Evolutionary conservation across 2,797 vertebrate species (phyloP).

Genomic region (Thripadectes ignobilis): DNA sequence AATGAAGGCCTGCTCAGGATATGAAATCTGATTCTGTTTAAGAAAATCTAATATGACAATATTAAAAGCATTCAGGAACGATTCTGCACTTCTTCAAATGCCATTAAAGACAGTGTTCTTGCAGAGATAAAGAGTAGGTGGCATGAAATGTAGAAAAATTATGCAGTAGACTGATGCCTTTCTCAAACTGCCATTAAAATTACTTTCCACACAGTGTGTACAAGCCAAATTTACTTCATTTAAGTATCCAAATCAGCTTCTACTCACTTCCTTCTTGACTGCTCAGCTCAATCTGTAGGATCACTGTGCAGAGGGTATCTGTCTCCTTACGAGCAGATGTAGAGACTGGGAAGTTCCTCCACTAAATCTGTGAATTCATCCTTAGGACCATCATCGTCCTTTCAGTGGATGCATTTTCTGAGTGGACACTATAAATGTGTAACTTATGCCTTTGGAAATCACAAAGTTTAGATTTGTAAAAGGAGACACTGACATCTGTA

Average conservation of each 20-base stretch:
- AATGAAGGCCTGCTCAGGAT: neutral
- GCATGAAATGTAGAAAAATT: neutral
- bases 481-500: neutral
- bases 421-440: rapidly evolving
- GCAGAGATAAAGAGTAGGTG: neutral
- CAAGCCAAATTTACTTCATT: neutral
- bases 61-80: neutral
- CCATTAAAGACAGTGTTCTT: neutral
- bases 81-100: neutral
- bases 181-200: conserved; percentile 8
- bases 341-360: neutral
- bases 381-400: neutral
- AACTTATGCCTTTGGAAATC: neutral
- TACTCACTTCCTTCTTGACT: neutral
- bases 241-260: neutral
- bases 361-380: neutral
- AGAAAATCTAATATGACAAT: neutral
- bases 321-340: neutral
- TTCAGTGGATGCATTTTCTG: neutral
- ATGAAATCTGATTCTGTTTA: neutral
- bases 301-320: neutral
- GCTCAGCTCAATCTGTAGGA: neutral
- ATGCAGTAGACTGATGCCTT: neutral
- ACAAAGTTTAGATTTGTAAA: neutral
- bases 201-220: neutral